Base-by-base conservation (phyloP, 2,113 vertebrate genomes). In the Myanophis thanlyinensis region DNA sequence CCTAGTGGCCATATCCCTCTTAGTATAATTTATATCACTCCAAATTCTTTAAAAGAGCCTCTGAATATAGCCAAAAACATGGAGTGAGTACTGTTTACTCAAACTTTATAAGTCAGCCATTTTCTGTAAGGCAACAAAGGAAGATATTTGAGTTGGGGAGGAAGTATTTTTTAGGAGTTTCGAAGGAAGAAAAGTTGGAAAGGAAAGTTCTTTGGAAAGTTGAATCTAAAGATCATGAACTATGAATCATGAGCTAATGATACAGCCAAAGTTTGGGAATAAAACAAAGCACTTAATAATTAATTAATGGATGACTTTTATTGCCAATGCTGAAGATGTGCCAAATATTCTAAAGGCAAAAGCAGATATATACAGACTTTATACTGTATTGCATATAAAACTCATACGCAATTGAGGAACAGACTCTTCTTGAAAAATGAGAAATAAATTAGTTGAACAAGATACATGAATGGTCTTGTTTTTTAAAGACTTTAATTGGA, bases 261-360 rank as follows among this genome's bases (percentile, higher is more conserved):
- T 95, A 93, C 95, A 96, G 94, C 94, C 95, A 97, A 94, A 96
- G 84, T 90, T 95, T 95, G 88, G 93, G 95, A 96, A 93, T 91
- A 95, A 95, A 80, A 80, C 94, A 91, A 92, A 91, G 85, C 93
- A 91, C 93, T 96, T 96, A 96, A 95, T 93, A 95, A 95, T 96
- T 95, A 96, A 97, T 95, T 95, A 96, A 96, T 85, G 90, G 90
- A 94, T 96, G 96, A 95, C 92, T 97, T 97, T 95, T 97, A 96
- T 95, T 87, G 90, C 93, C 92, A 96, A 87, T 90, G 80, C 92
- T 94, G 92, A 93, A 96, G 92, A 94, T 95, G 53, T 93, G 94
- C 90, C 97, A 92, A 94, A 95, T 91, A 96, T 95, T 95, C 91
- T 96, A 89, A 91, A 93, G 90, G 56, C 93, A 92, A 30, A 94